Evolutionary conservation across 2,888 invertebrate genomes (phyloP).

Genomic region (Phragmatobia fuliginosa): DNA sequence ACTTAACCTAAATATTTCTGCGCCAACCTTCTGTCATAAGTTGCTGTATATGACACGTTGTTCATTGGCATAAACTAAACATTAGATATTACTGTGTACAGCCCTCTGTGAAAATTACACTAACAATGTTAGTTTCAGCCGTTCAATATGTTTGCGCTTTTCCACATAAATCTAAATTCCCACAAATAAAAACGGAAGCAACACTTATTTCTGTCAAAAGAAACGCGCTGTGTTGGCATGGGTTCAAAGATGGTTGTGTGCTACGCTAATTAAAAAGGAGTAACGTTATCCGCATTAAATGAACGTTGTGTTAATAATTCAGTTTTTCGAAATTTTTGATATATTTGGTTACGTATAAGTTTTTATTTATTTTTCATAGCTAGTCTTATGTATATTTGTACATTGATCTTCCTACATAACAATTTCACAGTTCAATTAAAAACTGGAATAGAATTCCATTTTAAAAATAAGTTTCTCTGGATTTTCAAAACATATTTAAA

Average conservation of each 20-base stretch:
- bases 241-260: slow-evolving; percentile 61
- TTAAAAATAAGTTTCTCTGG: neutral
- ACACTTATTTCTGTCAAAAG: slow-evolving; percentile 59
- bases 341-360: neutral
- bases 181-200: slow-evolving; percentile 12
- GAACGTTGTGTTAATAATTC: neutral
- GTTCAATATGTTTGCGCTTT: neutral
- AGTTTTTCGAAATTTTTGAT: neutral
- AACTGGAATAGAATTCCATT: neutral
- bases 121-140: neutral
- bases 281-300: neutral
- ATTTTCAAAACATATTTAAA: neutral
- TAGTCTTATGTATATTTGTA: neutral
- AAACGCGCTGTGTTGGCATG: slow-evolving; percentile 72
- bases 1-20: slow-evolving; percentile 25
- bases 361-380: neutral
- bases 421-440: neutral
- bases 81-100: slow-evolving; percentile 56
- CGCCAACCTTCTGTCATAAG: slow-evolving; percentile 28
- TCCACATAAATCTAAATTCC: neutral
- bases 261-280: slow-evolving; percentile 6
- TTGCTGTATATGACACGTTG: slow-evolving; percentile 25
- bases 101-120: neutral
- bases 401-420: neutral
- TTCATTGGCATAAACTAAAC: slow-evolving; percentile 59